Evolutionary conservation across 2,113 vertebrate genomes (phyloP).

Genomic region (Brienomyrus longianalis): DNA sequence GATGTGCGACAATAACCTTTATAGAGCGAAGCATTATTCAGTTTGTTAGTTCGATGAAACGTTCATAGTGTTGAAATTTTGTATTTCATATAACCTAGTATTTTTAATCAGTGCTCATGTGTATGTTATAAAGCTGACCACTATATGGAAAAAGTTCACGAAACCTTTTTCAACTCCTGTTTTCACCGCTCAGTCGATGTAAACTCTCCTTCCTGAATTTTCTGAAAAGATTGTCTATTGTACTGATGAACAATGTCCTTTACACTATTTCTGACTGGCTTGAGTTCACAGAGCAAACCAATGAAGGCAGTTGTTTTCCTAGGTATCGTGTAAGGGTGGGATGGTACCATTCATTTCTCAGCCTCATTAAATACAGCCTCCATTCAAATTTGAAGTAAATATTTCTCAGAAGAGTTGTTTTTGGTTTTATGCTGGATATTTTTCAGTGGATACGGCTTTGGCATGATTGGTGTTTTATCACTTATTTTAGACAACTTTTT

Average conservation of each 20-base stretch:
- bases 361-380: not conserved
- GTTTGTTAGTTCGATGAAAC: not conserved
- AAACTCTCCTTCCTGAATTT: conserved; percentile 55
- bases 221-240: conserved; percentile 75
- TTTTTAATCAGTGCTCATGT: not conserved
- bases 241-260: conserved; percentile 41
- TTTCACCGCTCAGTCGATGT: not conserved
- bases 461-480: not conserved
- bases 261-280: conserved; percentile 59
- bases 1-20: not conserved
- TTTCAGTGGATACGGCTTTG: not conserved
- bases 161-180: not conserved
- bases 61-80: not conserved
- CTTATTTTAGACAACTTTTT: not conserved
- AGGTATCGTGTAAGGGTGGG: conserved; percentile 32
- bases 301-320: conserved; percentile 51
- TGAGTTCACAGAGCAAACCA: conserved; percentile 51
- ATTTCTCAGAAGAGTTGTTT: not conserved
- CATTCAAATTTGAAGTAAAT: not conserved
- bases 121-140: not conserved
- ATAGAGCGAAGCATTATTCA: not conserved
- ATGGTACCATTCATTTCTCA: conserved; percentile 20
- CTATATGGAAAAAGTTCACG: too few species aligned
- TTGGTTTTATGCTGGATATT: not conserved
- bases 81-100: not conserved